These are phyloP conservation scores for Drosophila eohydei DNA, from an alignment of 2,888 invertebrate genomes.

Conservation along the genomic window DNA sequence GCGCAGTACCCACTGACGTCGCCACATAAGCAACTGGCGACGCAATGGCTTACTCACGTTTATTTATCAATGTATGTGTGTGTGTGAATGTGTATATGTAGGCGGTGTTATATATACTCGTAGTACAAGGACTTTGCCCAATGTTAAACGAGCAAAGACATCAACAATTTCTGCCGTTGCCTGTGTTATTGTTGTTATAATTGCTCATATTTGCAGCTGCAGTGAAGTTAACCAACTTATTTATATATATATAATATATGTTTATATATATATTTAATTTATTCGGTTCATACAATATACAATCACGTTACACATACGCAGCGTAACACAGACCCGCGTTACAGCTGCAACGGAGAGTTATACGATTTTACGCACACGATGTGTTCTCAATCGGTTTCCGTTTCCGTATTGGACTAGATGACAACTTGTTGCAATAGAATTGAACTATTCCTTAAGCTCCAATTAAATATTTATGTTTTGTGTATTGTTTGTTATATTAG, in stretches of 20 bases:
- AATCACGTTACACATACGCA: conserved; percentile 51
- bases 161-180: conserved; percentile 6
- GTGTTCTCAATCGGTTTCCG: conserved; percentile 70
- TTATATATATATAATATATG: background rate
- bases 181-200: background rate
- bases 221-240: background rate
- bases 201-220: background rate
- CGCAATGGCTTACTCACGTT: conserved; percentile 78
- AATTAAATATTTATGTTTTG: conserved; percentile 20
- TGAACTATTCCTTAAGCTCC: conserved; percentile 43
- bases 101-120: conserved; percentile 31
- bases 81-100: conserved; percentile 27
- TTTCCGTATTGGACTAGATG: conserved; percentile 64
- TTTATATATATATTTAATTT: background rate
- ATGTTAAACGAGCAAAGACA: conserved; percentile 29
- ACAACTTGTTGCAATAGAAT: conserved; percentile 70
- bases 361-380: conserved; percentile 68
- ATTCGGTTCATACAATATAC: background rate
- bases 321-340: conserved; percentile 29
- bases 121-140: conserved; percentile 70
- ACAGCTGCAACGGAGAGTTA: conserved; percentile 14
- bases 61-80: conserved; percentile 20
- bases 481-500: background rate
- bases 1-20: conserved; percentile 65
- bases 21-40: conserved; percentile 71